phyloP scores from a whole-genome alignment of 37 sponge, comb jelly and placozoan species.

The Spongia lamella region DNA sequence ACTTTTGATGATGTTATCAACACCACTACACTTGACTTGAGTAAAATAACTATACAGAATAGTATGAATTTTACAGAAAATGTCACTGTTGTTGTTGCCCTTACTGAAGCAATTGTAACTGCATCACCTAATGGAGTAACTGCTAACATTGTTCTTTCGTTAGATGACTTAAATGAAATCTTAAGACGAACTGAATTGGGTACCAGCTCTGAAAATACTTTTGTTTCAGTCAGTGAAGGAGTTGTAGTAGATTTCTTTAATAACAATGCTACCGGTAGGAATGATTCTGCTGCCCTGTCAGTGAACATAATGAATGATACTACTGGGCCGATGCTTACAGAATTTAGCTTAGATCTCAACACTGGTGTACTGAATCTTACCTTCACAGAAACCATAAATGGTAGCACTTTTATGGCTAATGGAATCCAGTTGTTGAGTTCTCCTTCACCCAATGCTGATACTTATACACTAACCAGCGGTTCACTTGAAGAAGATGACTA shows the following conservation, averaged over 20 bases:
- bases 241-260: constrained; percentile 68
- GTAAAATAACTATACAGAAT: constrained; percentile 56
- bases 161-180: constrained; percentile 53
- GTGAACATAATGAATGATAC: constrained; percentile 49
- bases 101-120: constrained; percentile 27
- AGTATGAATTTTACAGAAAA: constrained; percentile 15
- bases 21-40: constrained; percentile 27
- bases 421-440: constrained; percentile 42
- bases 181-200: constrained; percentile 37
- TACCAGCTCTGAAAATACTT: constrained; percentile 56
- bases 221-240: constrained; percentile 41
- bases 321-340: constrained; percentile 48
- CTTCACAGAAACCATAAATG: constrained; percentile 83
- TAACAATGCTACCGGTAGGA: constrained; percentile 39
- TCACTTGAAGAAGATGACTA: constrained; percentile 19
- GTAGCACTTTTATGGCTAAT: constrained; percentile 48
- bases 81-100: constrained; percentile 18
- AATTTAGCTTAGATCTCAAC: constrained; percentile 68
- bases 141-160: constrained; percentile 35
- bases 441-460: constrained; percentile 17
- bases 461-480: constrained; percentile 50
- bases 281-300: constrained; percentile 17
- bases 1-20: constrained; percentile 70
- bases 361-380: constrained; percentile 68
- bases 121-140: constrained; percentile 51